Percentiles rank a stretch among this genome's conserved stretches.
These are phyloP conservation scores for Synergus laeviventris DNA, from an alignment of 2,888 invertebrate genomes.

Conservation along the genomic window DNA sequence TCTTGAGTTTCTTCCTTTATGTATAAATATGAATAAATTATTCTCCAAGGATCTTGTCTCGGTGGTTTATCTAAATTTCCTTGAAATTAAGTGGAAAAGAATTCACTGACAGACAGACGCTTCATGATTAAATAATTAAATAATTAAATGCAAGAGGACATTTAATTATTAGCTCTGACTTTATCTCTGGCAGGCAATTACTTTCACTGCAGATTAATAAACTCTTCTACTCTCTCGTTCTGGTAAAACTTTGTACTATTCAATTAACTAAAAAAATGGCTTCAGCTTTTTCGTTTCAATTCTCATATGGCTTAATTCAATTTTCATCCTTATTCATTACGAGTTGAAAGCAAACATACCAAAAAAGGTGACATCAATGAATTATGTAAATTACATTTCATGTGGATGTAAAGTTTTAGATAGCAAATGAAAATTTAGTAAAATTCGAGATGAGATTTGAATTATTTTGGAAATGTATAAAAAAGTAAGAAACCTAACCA, in stretches of 20 bases:
- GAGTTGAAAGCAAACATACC: not conserved
- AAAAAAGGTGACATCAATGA: not conserved
- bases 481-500: not conserved
- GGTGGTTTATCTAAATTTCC: not conserved
- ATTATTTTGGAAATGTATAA: not conserved
- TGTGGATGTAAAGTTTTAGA: not conserved
- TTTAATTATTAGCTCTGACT: not conserved
- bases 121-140: no score
- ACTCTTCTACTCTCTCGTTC: not conserved
- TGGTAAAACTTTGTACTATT: not conserved
- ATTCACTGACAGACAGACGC: no score
- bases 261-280: not conserved
- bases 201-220: not conserved
- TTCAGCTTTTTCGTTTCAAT: not conserved
- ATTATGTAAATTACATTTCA: not conserved
- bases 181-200: not conserved
- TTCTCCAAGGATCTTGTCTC: not conserved
- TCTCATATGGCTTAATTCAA: not conserved
- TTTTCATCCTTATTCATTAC: not conserved
- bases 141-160: no score
- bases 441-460: not conserved
- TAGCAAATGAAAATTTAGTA: not conserved
- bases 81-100: no score
- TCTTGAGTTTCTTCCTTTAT: not conserved
- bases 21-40: not conserved